These are phyloP conservation scores for Calameuta filiformis DNA, from an alignment of 2,888 invertebrate genomes.

Conservation along the genomic window DNA sequence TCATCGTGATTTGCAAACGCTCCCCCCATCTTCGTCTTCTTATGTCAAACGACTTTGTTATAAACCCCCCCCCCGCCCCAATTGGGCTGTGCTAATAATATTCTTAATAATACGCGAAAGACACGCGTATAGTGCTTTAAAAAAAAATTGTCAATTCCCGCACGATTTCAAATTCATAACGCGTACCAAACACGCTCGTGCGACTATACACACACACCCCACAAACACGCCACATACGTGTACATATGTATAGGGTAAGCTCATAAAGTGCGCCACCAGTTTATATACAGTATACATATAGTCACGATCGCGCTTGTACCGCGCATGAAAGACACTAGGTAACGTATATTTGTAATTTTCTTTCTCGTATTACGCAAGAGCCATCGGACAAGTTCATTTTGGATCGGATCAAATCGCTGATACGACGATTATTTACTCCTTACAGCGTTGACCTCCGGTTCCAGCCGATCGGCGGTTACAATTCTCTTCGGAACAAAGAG, in stretches of 20 bases:
- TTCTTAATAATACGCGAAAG: neutral
- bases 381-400: too few species aligned
- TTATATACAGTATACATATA: neutral
- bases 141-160: slow-evolving; percentile 56
- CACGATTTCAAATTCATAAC: slow-evolving; percentile 25
- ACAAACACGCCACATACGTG: neutral
- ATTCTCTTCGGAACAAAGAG: neutral
- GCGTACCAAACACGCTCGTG: neutral
- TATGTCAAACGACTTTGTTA: neutral
- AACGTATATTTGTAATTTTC: neutral
- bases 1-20: neutral
- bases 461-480: neutral
- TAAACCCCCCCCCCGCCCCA: too few species aligned
- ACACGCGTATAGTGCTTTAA: slow-evolving; percentile 29
- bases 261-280: neutral
- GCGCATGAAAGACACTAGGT: slow-evolving; percentile 15
- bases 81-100: neutral
- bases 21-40: neutral
- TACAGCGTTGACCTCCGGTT: neutral
- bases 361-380: neutral
- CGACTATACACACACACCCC: neutral
- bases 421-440: neutral
- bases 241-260: neutral
- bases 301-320: neutral
- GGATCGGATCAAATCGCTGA: too few species aligned